These are phyloP conservation scores for Pachliopta kotzebuea DNA, from an alignment of 2,888 invertebrate species.

Conservation along the genomic window DNA sequence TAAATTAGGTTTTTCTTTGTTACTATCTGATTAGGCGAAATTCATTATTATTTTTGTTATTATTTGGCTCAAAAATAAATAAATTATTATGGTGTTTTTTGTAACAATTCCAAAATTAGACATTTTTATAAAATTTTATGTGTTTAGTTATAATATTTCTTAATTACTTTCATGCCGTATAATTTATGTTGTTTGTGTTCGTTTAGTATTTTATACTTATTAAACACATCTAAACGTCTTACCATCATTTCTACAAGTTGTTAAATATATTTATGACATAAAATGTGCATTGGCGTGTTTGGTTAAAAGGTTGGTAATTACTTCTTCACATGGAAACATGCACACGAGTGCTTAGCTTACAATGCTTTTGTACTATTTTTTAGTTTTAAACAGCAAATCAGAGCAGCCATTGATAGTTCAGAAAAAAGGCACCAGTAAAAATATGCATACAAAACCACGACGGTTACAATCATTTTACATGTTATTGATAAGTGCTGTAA, in stretches of 20 bases:
- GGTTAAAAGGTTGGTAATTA: constrained; percentile 8
- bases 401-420: neutral
- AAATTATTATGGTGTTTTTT: neutral
- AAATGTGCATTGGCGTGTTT: constrained; percentile 1
- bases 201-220: neutral
- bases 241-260: neutral
- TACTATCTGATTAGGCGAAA: neutral
- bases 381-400: neutral
- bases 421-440: neutral
- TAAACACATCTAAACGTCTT: constrained; percentile 1
- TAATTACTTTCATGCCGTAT: neutral
- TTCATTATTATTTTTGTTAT: neutral
- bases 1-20: neutral
- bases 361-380: neutral
- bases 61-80: neutral
- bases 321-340: neutral
- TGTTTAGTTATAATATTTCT: neutral
- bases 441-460: neutral
- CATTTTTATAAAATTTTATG: neutral
- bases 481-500: neutral
- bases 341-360: neutral
- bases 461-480: neutral
- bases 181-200: neutral
- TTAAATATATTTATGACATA: neutral
- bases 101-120: neutral